Conservation (phyloP, 2,113 vertebrate species). For the Zosterops lateralis region DNA sequence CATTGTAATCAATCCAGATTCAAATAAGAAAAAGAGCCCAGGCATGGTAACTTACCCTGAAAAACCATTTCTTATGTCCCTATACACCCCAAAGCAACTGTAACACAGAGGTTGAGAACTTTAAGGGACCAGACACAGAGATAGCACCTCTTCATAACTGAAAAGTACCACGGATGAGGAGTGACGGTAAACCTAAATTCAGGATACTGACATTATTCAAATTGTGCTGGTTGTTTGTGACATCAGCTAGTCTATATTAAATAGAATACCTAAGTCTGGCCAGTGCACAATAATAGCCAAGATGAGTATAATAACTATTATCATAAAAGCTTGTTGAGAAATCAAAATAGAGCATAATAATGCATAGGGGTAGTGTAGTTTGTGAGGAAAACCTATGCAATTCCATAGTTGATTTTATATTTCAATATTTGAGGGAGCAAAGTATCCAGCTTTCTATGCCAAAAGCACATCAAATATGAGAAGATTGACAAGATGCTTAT, state of each 20-base stretch:
- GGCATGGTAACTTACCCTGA: neutral
- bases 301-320: neutral
- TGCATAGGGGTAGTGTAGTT: neutral
- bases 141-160: neutral
- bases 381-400: neutral
- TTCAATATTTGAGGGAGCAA: neutral
- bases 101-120: neutral
- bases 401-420: neutral
- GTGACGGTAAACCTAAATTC: neutral
- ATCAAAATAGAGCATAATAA: neutral
- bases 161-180: neutral
- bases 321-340: neutral
- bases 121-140: neutral
- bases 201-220: neutral
- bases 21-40: neutral
- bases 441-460: neutral
- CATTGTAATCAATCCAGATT: neutral
- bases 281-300: neutral
- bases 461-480: neutral
- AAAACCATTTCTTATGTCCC: neutral
- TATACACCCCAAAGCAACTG: neutral
- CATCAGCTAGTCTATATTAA: neutral
- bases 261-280: neutral
- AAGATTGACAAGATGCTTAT: conserved; percentile 6
- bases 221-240: neutral